Evolutionary conservation across 2,113 vertebrate species (phyloP), one percentile per base, ranked within the genome.

Genomic region (Gallinago media): DNA sequence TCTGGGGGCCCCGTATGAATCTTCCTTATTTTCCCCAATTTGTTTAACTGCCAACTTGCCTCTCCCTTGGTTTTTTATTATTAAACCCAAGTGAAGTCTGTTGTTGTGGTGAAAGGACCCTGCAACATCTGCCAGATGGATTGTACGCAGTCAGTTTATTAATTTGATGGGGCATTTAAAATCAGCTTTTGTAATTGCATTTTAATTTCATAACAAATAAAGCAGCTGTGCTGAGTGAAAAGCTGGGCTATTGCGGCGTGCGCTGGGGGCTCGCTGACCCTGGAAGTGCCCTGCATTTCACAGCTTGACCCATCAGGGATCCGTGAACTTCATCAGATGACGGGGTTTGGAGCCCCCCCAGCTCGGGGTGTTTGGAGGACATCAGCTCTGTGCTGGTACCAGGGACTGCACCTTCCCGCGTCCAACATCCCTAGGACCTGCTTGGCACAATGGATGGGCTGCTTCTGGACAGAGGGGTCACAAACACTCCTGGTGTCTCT

Each of bases 301-400:
- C 16, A 27, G 49, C 17, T 21, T 36, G 59, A n/a, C 19, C 55
- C 19, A 1, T 16, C 22, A 7, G 44, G 29, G 49, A 2, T 23
- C 52, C 18, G 27, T 23, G 71, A 29, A 4, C 55, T 61, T 36
- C n/a, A 4, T 19, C 47, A 22, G 44, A 6, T 31, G 7, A 9
- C 0, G 3, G 63, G 49, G 10, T 17, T 46, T 6, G 36, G 59
- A 34, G 36, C 5, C 4, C n/a, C n/a, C 47, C 25, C 1, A 0
- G 26, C 14, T 7, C 18, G 9, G 22, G 65, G 29, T 21, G 29
- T 4, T 8, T 2, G 40, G 63, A 22, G 21, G 38, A 8, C 12
- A 3, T 21, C 5, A 11, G 40, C 34, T 34, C 25, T 5, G 15
- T 16, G 59, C 27, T 42, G 52, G 6, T 21, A 1, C 55, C 15